Evolutionary conservation across 2,888 invertebrate genomes (phyloP), one percentile per base, ranked within the genome.

Genomic region (Platycnemis pennipes): DNA sequence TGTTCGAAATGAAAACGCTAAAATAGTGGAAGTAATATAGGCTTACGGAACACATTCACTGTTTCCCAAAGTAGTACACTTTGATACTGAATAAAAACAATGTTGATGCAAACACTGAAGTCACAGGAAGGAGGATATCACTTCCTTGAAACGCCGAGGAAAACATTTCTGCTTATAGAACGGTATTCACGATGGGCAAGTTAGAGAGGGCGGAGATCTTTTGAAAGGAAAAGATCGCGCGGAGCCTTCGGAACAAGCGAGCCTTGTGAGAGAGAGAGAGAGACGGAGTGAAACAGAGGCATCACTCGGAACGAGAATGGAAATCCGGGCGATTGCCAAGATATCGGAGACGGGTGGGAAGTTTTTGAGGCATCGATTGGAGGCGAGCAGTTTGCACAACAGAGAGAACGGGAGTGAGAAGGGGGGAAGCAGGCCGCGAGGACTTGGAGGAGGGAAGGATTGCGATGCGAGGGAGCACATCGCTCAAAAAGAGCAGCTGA

Each of bases 401-500:
- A 16, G 26, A 11, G 13, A 7, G 69, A n/a, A 31, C 31, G 69
- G 69, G 31, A 63, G 63, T 63, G 63, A 26, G 5, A 16, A 22
- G 26, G 26, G 22, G 26, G 63, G 63, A 63, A 26, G 63, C 16
- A 49, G 16, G 49, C 49, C 49, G 16, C n/a, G n/a, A 77, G 37
- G 77, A n/a, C 77, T 11, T 13, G 37, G 77, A 77, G 77, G 77
- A 37, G 37, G 45, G 46, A 87, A 87, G 26, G 4, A n/a, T 5
- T 45, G 8, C 45, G 44, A 44, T 11, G 87, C 19, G 44, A 22
- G 45, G 11, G 26, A 26, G 87, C 87, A 87, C 44, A 46, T 46
- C 44, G 44, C 87, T 44, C 87, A 46, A 44, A 19, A 37, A 8
- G 87, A 46, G 87, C 87, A 87, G 87, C 87, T 87, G 87, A 87